A percentile compares a stretch with the other conserved stretches of the same genome.
Conservation (phyloP, 2,888 invertebrate species). For the Synergus itoensis region DNA sequence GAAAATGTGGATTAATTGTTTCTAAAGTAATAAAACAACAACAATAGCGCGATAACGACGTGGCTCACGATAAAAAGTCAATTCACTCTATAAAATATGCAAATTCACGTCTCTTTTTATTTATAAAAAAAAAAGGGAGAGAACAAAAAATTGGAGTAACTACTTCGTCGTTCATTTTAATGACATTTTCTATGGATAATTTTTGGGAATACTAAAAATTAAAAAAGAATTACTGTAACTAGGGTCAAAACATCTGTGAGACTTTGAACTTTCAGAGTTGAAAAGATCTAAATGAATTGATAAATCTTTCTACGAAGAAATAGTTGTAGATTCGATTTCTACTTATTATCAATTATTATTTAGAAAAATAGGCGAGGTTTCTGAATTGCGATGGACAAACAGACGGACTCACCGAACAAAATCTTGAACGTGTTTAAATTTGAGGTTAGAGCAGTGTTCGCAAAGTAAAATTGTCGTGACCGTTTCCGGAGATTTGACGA, state of each 20-base stretch:
- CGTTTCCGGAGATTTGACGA: slow-evolving; percentile 67
- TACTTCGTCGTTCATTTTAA: background rate
- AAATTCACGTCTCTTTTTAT: background rate
- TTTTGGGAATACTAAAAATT: background rate
- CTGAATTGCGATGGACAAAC: slow-evolving; percentile 16
- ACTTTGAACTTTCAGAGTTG: background rate
- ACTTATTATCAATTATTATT: background rate
- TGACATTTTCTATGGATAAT: background rate
- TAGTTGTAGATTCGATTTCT: too few relatives aligned
- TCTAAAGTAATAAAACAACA: background rate
- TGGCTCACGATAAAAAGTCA: slow-evolving; percentile 1
- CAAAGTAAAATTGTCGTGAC: slow-evolving; percentile 66
- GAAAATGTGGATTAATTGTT: background rate
- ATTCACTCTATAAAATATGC: background rate
- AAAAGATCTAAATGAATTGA: background rate
- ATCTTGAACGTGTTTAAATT: slow-evolving; percentile 74
- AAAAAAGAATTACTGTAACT: background rate
- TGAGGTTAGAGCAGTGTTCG: slow-evolving; percentile 75
- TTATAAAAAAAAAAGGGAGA: background rate
- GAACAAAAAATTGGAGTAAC: background rate
- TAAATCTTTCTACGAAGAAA: background rate
- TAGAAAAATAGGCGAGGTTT: slow-evolving; percentile 33
- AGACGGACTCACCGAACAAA: slow-evolving; percentile 71
- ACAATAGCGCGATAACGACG: background rate
- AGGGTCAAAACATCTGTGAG: background rate